These are phyloP conservation scores for Hesperia comma DNA, from an alignment of 2,888 invertebrate species.

Conservation along the genomic window DNA sequence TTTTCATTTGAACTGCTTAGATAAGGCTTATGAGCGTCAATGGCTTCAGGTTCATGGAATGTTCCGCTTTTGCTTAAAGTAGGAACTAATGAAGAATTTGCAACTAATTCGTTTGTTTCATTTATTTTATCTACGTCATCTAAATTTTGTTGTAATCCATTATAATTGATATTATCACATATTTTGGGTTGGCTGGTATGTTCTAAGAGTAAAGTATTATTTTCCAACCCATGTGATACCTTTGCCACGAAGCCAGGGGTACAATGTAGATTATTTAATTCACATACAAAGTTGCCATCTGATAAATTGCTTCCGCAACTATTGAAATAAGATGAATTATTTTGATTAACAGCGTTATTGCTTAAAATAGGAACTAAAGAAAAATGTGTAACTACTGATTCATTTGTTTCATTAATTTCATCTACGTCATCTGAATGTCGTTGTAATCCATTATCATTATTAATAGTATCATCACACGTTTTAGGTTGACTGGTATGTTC, in stretches of 20 bases:
- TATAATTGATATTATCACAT: too few species aligned
- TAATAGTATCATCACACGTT: too few species aligned
- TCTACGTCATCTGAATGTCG: background rate
- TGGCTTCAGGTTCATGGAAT: background rate
- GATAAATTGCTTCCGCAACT: too few species aligned
- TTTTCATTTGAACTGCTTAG: background rate
- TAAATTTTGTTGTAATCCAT: background rate
- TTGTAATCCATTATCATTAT: too few species aligned
- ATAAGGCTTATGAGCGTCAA: constrained; percentile 8
- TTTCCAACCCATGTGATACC: background rate
- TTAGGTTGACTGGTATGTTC: too few species aligned
- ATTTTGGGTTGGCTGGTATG: too few species aligned
- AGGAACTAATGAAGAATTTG: background rate
- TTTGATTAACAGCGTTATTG: too few species aligned
- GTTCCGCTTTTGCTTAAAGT: background rate
- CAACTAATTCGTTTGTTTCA: background rate
- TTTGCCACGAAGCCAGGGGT: background rate
- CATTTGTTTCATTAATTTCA: background rate
- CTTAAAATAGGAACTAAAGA: background rate
- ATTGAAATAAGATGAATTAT: too few species aligned
- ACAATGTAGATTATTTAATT: background rate
- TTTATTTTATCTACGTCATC: background rate
- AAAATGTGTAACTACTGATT: background rate
- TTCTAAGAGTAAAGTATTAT: background rate
- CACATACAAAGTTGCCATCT: background rate